phyloP scores from a whole-genome alignment of 2,888 invertebrate genomes.

The Cylloceria caligata region DNA sequence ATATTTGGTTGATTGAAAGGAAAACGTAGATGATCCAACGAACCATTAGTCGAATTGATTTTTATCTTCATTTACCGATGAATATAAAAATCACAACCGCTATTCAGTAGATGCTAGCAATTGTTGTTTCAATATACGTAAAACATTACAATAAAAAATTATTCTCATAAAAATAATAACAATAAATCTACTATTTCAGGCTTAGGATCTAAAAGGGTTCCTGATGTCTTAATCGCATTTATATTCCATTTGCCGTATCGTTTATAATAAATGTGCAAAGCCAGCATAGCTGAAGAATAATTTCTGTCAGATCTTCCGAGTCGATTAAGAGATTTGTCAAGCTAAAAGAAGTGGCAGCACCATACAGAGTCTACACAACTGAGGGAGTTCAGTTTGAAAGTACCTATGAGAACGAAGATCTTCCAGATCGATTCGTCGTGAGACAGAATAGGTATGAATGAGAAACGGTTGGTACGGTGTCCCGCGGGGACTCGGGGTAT shows the following conservation, averaged over 20 bases:
- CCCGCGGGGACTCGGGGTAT: slow-evolving; percentile 43
- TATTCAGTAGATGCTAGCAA: too few relatives aligned
- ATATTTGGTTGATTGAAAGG: too few relatives aligned
- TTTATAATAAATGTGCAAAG: slow-evolving; percentile 30
- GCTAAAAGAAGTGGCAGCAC: neutral
- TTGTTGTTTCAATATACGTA: too few relatives aligned
- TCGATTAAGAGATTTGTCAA: slow-evolving; percentile 47
- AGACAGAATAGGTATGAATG: slow-evolving; percentile 24
- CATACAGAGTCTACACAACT: slow-evolving; percentile 13
- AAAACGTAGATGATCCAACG: too few relatives aligned
- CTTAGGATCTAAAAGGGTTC: neutral
- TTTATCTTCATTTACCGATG: too few relatives aligned
- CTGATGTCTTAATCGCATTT: slow-evolving; percentile 6
- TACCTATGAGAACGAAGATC: slow-evolving; percentile 30
- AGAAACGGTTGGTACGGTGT: slow-evolving; percentile 38
- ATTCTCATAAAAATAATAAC: neutral
- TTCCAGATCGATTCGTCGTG: slow-evolving; percentile 36
- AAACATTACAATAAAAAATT: neutral
- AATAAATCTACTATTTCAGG: neutral
- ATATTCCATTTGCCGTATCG: slow-evolving; percentile 1
- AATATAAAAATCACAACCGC: too few relatives aligned
- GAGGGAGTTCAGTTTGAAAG: slow-evolving; percentile 13
- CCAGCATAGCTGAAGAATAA: neutral
- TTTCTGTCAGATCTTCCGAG: slow-evolving; percentile 16
- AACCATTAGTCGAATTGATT: too few relatives aligned